phyloP scores from a whole-genome alignment of 1,140 invertebrate genomes.

The Trinorchestia longiramus region DNA sequence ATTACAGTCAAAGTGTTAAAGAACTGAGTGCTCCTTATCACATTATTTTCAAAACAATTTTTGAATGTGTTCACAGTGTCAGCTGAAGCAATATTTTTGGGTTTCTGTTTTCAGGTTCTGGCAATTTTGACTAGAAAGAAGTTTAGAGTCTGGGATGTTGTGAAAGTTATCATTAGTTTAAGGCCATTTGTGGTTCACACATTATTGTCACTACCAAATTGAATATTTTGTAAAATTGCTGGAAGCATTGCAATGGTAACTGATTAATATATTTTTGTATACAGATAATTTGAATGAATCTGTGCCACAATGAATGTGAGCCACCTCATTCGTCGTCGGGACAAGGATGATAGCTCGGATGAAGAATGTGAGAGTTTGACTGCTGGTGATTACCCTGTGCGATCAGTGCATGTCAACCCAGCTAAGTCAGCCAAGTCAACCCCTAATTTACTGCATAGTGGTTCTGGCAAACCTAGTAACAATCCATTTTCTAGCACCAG shows the following conservation, averaged over 20 bases:
- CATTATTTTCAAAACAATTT: too few species aligned
- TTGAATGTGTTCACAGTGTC: too few species aligned
- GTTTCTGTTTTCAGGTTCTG: too few species aligned
- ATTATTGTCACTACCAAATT: too few species aligned
- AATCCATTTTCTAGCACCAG: background rate
- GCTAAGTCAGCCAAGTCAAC: background rate
- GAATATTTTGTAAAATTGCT: too few species aligned
- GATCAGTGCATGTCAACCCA: background rate
- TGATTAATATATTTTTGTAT: background rate
- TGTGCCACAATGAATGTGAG: conserved; percentile 28
- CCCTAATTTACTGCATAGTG: background rate
- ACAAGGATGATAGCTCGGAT: background rate
- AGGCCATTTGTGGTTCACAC: too few species aligned
- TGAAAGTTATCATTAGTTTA: background rate
- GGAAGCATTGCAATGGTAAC: background rate
- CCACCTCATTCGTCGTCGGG: background rate
- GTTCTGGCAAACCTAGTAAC: background rate
- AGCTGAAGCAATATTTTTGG: too few species aligned
- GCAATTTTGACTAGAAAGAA: too few species aligned
- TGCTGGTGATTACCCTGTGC: background rate
- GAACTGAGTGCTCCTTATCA: too few species aligned
- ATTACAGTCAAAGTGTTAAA: too few species aligned
- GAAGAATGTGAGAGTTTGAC: conserved; percentile 27
- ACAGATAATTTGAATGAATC: background rate
- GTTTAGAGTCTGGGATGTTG: too few species aligned